Percentiles rank a stretch among this genome's conserved stretches.
These are phyloP conservation scores for Cheilosia variabilis DNA, from an alignment of 2,888 invertebrate genomes.

Conservation along the genomic window DNA sequence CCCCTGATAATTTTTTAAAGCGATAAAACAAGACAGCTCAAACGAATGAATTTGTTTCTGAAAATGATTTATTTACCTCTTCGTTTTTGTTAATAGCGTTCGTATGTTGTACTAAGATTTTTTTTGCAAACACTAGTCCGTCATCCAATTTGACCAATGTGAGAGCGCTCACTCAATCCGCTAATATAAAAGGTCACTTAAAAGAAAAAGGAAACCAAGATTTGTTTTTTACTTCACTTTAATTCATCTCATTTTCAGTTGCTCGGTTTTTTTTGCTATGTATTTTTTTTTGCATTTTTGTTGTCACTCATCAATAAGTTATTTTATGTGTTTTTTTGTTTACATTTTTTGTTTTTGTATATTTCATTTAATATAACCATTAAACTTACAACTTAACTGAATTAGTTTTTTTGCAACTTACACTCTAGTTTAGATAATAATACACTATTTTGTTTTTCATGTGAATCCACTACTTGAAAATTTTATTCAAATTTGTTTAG, in stretches of 20 bases:
- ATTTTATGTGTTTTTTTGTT: constrained; percentile 24
- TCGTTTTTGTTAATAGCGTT: too few species aligned
- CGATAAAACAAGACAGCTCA: too few species aligned
- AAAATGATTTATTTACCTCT: too few species aligned
- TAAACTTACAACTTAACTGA: constrained; percentile 70
- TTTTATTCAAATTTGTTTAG: constrained; percentile 22
- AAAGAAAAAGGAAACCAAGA: background rate
- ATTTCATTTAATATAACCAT: constrained; percentile 67
- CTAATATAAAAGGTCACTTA: too few species aligned
- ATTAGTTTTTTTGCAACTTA: constrained; percentile 57
- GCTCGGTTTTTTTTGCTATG: constrained; percentile 34
- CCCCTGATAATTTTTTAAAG: too few species aligned
- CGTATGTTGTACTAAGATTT: too few species aligned
- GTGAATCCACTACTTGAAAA: constrained; percentile 46
- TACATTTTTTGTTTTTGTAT: constrained; percentile 24
- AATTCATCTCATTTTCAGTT: constrained; percentile 42
- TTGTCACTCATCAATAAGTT: constrained; percentile 56
- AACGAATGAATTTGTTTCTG: too few species aligned
- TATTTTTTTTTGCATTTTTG: constrained; percentile 61
- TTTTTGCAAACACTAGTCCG: too few species aligned
- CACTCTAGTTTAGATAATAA: constrained; percentile 65
- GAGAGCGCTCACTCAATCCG: too few species aligned
- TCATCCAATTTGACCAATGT: too few species aligned
- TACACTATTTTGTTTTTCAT: constrained; percentile 58
- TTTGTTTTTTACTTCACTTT: constrained; percentile 42